phyloP scores from a whole-genome alignment of 2,888 invertebrate species.

The Callyntrura guangdongensis region DNA sequence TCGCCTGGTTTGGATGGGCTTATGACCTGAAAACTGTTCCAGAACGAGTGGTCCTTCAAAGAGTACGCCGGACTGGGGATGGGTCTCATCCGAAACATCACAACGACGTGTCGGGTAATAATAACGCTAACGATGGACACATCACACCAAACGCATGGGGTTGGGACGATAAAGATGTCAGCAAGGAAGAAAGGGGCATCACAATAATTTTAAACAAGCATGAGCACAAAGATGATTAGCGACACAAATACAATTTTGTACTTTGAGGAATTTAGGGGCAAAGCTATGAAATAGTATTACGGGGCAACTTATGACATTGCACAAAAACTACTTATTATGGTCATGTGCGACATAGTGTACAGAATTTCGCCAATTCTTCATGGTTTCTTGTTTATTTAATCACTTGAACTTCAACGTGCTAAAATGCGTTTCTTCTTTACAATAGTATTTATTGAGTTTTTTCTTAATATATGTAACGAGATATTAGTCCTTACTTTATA shows the following conservation, averaged over 20 bases:
- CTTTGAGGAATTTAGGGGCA: neutral
- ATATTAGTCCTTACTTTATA: neutral
- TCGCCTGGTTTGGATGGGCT: conserved; percentile 92
- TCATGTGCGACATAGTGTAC: neutral
- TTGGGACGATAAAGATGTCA: conserved; percentile 91
- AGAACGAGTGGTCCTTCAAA: conserved; percentile 89
- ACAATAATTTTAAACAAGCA: conserved; percentile 64
- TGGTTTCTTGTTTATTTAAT: neutral
- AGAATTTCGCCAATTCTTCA: neutral
- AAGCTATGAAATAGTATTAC: neutral
- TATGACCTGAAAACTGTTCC: conserved; percentile 93
- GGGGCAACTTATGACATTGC: neutral
- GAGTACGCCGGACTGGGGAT: conserved; percentile 91
- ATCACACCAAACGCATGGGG: conserved; percentile 90
- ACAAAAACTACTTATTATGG: neutral
- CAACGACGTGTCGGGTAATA: conserved; percentile 20
- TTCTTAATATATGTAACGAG: neutral
- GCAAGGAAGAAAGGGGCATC: conserved; percentile 51
- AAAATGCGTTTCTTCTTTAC: neutral
- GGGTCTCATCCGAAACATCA: conserved; percentile 87
- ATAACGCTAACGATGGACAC: conserved; percentile 85
- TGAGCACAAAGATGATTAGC: conserved; percentile 25
- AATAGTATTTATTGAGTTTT: neutral
- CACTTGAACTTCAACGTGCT: conserved; percentile 13
- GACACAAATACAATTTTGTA: no score